Percentiles rank a stretch among this genome's conserved stretches.
phyloP scores from a whole-genome alignment of 2,888 invertebrate species.

The Cephus sareptanus region DNA sequence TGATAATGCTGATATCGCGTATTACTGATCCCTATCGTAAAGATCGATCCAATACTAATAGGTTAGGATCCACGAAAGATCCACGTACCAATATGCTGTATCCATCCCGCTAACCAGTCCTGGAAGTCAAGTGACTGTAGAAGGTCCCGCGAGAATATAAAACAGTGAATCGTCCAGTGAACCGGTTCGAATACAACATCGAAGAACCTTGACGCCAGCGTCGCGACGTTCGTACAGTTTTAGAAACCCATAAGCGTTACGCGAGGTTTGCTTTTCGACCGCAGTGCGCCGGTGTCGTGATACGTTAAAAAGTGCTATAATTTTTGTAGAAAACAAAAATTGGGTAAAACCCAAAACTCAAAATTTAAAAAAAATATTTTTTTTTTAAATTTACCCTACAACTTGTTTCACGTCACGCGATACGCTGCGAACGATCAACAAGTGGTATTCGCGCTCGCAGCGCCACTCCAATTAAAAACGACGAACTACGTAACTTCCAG shows the following conservation, averaged over 20 bases:
- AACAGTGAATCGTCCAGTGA: constrained; percentile 50
- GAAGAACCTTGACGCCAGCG: neutral
- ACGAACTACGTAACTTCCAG: neutral
- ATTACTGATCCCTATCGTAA: neutral
- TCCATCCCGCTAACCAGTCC: neutral
- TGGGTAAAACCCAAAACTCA: neutral
- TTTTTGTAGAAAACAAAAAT: neutral
- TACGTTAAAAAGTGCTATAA: neutral
- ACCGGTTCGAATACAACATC: constrained; percentile 51
- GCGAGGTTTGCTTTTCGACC: neutral
- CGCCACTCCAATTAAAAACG: neutral
- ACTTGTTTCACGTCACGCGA: constrained; percentile 24
- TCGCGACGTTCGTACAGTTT: neutral
- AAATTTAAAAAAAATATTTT: constrained; percentile 12
- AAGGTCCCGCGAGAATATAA: constrained; percentile 45
- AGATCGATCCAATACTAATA: neutral
- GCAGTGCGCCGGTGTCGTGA: neutral
- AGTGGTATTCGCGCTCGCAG: neutral
- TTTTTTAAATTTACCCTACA: no score
- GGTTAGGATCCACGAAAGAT: neutral
- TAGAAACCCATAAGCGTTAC: neutral
- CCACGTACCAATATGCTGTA: neutral
- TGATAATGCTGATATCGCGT: neutral
- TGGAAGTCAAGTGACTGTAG: neutral
- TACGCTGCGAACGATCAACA: constrained; percentile 27